Percentiles rank a stretch among this genome's conserved stretches.
These are phyloP conservation scores for Dufourea novaeangliae DNA, from an alignment of 1,140 invertebrate genomes.

Conservation along the genomic window DNA sequence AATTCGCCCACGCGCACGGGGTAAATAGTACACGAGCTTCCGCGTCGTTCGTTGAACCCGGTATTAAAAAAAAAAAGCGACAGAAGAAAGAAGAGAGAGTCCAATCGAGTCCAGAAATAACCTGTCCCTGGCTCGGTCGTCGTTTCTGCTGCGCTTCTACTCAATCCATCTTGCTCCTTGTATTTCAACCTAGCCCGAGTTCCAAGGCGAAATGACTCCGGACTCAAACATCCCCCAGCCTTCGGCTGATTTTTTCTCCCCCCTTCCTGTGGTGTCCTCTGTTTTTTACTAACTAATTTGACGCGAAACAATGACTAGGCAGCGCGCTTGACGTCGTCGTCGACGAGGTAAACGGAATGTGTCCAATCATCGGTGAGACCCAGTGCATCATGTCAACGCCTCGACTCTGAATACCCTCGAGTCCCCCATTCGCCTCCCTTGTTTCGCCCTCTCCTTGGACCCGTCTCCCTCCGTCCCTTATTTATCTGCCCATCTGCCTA, in stretches of 20 bases:
- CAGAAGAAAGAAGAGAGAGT: conserved; percentile 13
- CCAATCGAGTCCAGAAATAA: conserved; percentile 63
- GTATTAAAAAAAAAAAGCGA: conserved; percentile 56
- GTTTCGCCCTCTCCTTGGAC: not conserved
- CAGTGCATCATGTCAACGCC: conserved; percentile 53
- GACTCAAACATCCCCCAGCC: not conserved
- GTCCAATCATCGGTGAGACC: conserved; percentile 62
- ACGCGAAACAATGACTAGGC: conserved; percentile 64
- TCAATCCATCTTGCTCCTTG: conserved; percentile 58
- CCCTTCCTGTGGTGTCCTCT: conserved; percentile 13
- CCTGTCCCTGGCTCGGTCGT: conserved; percentile 43
- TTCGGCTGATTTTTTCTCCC: not conserved
- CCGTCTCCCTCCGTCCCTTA: not conserved
- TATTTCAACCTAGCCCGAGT: conserved; percentile 41
- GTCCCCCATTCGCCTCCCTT: conserved; percentile 1
- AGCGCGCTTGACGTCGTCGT: conserved; percentile 51
- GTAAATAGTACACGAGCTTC: conserved; percentile 32
- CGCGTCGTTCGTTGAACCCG: conserved; percentile 58
- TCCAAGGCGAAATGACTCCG: conserved; percentile 59
- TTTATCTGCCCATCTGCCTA: conserved; percentile 45
- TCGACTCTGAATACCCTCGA: conserved; percentile 46
- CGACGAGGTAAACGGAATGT: conserved; percentile 64
- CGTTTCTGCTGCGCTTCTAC: conserved; percentile 51
- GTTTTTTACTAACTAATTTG: conserved; percentile 69
- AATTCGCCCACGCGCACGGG: conserved; percentile 9